Evolutionary conservation across 2,113 vertebrate species (phyloP), one percentile per base, ranked within the genome.

Genomic region (Coracopsis vasa): DNA sequence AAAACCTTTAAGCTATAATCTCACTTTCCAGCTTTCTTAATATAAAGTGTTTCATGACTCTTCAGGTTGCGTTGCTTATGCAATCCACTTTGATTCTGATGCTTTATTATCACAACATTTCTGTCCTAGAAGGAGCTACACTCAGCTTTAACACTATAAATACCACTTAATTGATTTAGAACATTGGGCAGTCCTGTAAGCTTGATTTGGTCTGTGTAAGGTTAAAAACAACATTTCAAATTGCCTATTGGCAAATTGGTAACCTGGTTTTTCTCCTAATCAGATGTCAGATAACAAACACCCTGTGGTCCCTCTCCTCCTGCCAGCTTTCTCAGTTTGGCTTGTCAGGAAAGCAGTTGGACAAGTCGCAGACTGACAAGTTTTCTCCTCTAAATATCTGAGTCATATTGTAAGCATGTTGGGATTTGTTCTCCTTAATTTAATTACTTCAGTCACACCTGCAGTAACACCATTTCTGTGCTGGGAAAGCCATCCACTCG

Each of bases 191-290:
- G 88, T 95, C 69, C 47, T 88, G 13, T 78, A 84, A 95, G 94
- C 95, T 88, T 56, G 33, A 97, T 45, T 25, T 28, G 47, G 88
- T 95, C 45, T 85, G 66, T 87, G 61, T 78, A 93, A 96, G 81
- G 95, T 96, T 86, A 97, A 98, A 97, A 92, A 64, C 94, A 96
- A 96, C 86, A 85, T 94, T 95, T 87, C 80, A 95, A 97, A 86
- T 78, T 95, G 94, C 95, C 24, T 21, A 88, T 93, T 94, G 65
- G 93, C 93, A 50, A 95, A 90, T 90, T 86, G 89, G 18, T 70
- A 94, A 71, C 88, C 62, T 90, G 89, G 60, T 94, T 75, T 67
- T 78, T 93, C n/a, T 95, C 92, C 50, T 69, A 83, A 47, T 94
- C 90, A 95, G 89, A 95, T 95, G 95, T 88, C 85, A 90, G 92